Evolutionary conservation across 2,888 invertebrate species (phyloP), one percentile per base, ranked within the genome.

Genomic region (Agelastica alni): DNA sequence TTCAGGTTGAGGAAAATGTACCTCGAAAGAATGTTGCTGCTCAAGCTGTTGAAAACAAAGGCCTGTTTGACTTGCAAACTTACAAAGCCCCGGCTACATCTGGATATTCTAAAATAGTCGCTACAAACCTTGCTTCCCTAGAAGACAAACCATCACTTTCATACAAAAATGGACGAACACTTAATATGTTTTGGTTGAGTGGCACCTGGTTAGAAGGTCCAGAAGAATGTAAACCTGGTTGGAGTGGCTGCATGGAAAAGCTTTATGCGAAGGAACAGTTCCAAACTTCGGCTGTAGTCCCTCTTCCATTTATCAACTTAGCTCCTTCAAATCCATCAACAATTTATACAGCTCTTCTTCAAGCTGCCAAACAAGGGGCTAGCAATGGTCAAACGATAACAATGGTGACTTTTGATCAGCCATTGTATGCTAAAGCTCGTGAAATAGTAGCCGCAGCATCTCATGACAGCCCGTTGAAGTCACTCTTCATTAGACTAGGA

Each of bases 361-460:
- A 41, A 31, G 2, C 31, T 31, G 10, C 2, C 31, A 31, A 1
- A 31, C 6, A 31, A 31, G 31, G 31, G 31, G 10, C 37, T 37
- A 37, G 37, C 37, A 37, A 37, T 37, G 16, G 37, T 14, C 37
- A 37, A 37, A 37, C 13, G 13, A 28, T 42, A 42, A 42, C 28
- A 39, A 39, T 59, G 17, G 39, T 56, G 28, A 59, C 59, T 45
- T 56, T 58, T 34, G 56, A 58, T 31, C 56, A 56, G 37, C 52
- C 46, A 16, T 47, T 59, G 36, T 59, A 56, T 36, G 42, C 45
- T 7, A 59, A 59, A 53, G 53, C 56, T 31, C 53, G 49, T 36
- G 53, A 59, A 45, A 58, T 58, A 12, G 45, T 56, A 31, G 20
- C 51, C 10, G 42, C 42, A 3, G 44, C 54, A 42, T 45, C 58